A percentile compares a stretch with the other conserved stretches of the same genome.
Evolutionary conservation across 92 coral and sea anemone genomes (phyloP).

Genomic region (Metridium senile): DNA sequence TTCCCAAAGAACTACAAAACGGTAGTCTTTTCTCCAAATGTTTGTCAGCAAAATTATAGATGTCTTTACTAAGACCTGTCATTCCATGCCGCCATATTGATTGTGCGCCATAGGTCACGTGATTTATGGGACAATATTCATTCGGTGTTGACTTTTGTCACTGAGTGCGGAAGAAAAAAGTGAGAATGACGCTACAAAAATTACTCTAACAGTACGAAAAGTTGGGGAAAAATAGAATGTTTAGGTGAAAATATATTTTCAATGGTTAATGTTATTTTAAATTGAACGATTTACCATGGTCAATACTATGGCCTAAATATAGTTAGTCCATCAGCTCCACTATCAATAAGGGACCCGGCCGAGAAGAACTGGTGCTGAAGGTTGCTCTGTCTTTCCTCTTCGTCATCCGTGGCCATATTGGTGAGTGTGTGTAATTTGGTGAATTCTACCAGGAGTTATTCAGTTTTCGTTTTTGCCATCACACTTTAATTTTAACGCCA

Average conservation of each 20-base stretch:
- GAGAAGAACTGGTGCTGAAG: slow-evolving; percentile 34
- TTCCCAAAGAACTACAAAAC: neutral
- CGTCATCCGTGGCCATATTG: slow-evolving; percentile 96
- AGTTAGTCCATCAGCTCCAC: neutral
- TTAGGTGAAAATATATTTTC: too few species aligned
- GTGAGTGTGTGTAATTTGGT: slow-evolving; percentile 43
- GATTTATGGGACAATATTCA: slow-evolving; percentile 19
- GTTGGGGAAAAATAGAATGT: too few species aligned
- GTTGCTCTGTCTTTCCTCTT: slow-evolving; percentile 51
- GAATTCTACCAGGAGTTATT: slow-evolving; percentile 25
- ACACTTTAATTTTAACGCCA: too few species aligned
- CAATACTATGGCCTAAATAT: neutral
- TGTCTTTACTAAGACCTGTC: slow-evolving; percentile 5
- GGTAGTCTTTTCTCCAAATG: slow-evolving; percentile 8
- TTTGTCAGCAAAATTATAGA: neutral
- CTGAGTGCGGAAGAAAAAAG: too few species aligned
- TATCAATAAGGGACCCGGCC: slow-evolving; percentile 4
- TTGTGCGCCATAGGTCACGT: slow-evolving; percentile 80
- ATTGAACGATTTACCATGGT: neutral
- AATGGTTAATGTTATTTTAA: too few species aligned
- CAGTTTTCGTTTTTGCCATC: slow-evolving; percentile 34
- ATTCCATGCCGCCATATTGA: slow-evolving; percentile 84
- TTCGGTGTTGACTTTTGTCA: neutral
- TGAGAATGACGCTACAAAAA: too few species aligned
- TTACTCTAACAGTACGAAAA: too few species aligned